These are phyloP conservation scores for Balaeniceps rex DNA, from an alignment of 2,113 vertebrate species.

Conservation along the genomic window DNA sequence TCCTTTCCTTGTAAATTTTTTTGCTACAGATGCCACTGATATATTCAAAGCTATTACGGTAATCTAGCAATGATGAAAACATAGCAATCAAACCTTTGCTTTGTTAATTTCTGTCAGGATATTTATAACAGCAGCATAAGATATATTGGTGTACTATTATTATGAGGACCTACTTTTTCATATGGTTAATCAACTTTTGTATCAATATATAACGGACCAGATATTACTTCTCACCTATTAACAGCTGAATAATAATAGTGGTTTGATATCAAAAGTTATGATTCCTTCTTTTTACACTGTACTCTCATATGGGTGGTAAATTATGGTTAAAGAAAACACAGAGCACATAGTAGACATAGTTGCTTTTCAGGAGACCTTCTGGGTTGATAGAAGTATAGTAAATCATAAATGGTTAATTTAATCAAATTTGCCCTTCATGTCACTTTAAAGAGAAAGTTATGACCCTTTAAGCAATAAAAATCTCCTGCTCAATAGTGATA, in stretches of 20 bases:
- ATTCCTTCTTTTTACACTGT: background rate
- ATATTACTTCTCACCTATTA: background rate
- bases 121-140: background rate
- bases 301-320: background rate
- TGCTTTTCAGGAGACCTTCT: background rate
- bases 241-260: background rate
- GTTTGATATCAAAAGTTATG: background rate
- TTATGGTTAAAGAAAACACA: background rate
- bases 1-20: background rate
- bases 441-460: background rate
- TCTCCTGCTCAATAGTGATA: background rate
- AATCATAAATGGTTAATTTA: background rate
- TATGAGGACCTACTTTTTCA: background rate
- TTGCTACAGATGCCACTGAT: background rate
- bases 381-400: background rate
- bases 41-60: background rate
- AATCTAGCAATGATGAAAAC: background rate
- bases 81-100: background rate
- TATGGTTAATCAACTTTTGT: background rate
- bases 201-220: background rate
- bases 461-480: background rate
- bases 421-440: background rate
- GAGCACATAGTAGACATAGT: background rate
- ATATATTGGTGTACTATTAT: background rate
- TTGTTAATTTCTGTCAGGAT: background rate